Conservation (phyloP, 2,113 vertebrate genomes). For the Ascaphus truei region DNA sequence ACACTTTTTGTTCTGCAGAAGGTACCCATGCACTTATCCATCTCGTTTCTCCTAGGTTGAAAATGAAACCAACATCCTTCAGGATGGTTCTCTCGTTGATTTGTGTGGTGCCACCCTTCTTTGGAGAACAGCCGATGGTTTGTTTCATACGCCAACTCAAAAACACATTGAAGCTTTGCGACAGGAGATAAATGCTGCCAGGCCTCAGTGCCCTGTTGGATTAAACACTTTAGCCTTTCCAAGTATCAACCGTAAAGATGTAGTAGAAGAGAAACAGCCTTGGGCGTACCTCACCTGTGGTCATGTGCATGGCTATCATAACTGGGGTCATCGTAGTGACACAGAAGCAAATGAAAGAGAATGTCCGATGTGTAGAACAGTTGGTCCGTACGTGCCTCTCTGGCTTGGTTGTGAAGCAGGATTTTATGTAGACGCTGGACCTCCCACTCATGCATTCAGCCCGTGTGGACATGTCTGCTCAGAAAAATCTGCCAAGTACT, state of each 20-base stretch:
- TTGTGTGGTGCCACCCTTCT: conserved; percentile 92
- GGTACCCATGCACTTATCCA: too few relatives aligned
- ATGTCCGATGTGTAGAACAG: conserved; percentile 92
- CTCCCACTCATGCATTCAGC: conserved; percentile 88
- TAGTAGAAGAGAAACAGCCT: conserved; percentile 93
- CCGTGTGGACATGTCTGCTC: conserved; percentile 97
- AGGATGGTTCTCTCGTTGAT: conserved; percentile 92
- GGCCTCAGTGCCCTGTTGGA: conserved; percentile 93
- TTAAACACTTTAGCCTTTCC: conserved; percentile 95
- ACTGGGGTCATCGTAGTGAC: conserved; percentile 95
- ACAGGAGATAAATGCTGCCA: conserved; percentile 91
- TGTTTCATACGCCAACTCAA: conserved; percentile 89
- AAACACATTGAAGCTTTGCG: conserved; percentile 95
- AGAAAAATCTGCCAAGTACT: conserved; percentile 93
- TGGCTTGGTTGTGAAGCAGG: conserved; percentile 94
- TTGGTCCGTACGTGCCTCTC: conserved; percentile 92
- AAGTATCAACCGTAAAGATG: conserved; percentile 90
- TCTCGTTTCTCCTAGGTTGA: conserved; percentile 72
- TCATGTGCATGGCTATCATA: conserved; percentile 94
- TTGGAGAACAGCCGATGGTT: conserved; percentile 92
- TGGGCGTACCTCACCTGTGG: conserved; percentile 95
- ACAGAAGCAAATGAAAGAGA: conserved; percentile 84
- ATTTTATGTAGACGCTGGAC: conserved; percentile 92
- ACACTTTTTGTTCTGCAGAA: too few relatives aligned
- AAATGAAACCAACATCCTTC: conserved; percentile 88